These are phyloP conservation scores for Trichosurus vulpecula DNA, from an alignment of 2,797 vertebrate species.

Conservation along the genomic window DNA sequence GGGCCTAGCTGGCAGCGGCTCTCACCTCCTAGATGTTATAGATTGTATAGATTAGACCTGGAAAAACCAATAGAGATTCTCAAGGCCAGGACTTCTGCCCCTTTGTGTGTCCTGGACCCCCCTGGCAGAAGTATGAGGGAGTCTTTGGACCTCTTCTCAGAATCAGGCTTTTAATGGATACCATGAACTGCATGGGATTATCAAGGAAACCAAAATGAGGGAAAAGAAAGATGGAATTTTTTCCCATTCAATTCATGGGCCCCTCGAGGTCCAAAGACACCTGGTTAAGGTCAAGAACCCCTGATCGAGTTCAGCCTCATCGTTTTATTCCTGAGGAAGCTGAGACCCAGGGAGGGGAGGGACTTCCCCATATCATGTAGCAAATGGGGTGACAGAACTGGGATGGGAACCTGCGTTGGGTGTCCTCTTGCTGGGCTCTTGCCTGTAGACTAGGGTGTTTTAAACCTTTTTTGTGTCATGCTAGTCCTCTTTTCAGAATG, in stretches of 20 bases:
- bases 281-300: not conserved
- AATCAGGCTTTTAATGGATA: not conserved
- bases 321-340: not conserved
- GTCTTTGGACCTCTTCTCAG: not conserved
- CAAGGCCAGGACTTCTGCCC: not conserved
- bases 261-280: not conserved
- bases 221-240: not conserved
- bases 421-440: not conserved
- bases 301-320: not conserved
- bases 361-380: not conserved
- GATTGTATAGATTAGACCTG: not conserved
- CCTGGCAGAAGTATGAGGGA: not conserved
- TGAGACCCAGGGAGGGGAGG: not conserved
- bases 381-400: not conserved
- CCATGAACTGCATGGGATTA: not conserved
- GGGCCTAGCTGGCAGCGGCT: conserved; percentile 13
- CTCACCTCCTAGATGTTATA: not conserved
- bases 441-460: not conserved
- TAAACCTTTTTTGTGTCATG: not conserved
- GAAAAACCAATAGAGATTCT: not conserved
- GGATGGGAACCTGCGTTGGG: not conserved
- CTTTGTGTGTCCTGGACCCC: not conserved
- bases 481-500: not conserved
- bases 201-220: not conserved
- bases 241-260: not conserved